Evolutionary conservation across 2,888 invertebrate species (phyloP).

Genomic region (Nysson spinosus): DNA sequence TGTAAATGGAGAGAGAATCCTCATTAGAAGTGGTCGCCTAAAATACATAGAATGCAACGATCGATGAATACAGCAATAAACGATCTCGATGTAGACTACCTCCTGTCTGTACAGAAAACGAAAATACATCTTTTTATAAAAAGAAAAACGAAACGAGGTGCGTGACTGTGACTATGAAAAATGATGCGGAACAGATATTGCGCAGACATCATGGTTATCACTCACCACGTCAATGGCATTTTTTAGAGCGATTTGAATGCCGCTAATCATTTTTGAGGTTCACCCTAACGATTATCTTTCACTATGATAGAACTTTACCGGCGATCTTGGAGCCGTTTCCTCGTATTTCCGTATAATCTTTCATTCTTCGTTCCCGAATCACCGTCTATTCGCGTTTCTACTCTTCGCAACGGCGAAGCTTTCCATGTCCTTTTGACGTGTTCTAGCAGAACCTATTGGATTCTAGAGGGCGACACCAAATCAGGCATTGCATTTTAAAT

Average conservation of each 20-base stretch:
- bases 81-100: background rate
- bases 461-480: slow-evolving; percentile 26
- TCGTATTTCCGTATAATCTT: slow-evolving; percentile 36
- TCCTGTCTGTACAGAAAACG: background rate
- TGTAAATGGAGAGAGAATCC: background rate
- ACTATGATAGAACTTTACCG: slow-evolving; percentile 26
- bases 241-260: slow-evolving; percentile 74
- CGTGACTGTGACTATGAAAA: too few relatives aligned
- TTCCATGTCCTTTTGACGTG: slow-evolving; percentile 50
- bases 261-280: slow-evolving; percentile 73
- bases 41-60: slow-evolving; percentile 13
- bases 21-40: background rate
- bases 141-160: too few relatives aligned
- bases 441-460: background rate
- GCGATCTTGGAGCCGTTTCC: slow-evolving; percentile 28
- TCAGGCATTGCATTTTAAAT: background rate
- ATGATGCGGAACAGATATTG: background rate
- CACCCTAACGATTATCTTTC: slow-evolving; percentile 19
- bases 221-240: slow-evolving; percentile 77
- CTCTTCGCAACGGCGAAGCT: slow-evolving; percentile 34
- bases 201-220: slow-evolving; percentile 41
- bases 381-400: slow-evolving; percentile 20
- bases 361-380: slow-evolving; percentile 31
- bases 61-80: slow-evolving; percentile 18
- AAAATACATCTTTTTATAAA: background rate